These are phyloP conservation scores for Unio delphinus DNA, from an alignment of 2,888 invertebrate species.

Conservation along the genomic window DNA sequence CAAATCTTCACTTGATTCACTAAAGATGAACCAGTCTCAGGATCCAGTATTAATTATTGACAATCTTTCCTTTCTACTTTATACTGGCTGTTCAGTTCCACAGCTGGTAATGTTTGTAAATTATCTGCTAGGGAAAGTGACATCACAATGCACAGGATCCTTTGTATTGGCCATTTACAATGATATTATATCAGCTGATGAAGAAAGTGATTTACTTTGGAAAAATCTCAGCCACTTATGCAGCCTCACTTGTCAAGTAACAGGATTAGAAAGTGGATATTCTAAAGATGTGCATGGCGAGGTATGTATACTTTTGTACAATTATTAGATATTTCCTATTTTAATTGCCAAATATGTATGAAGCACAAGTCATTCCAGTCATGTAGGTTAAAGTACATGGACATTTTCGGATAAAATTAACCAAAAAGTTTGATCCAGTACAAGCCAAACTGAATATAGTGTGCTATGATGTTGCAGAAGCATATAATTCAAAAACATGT, in stretches of 20 bases:
- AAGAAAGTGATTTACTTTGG: conserved; percentile 40
- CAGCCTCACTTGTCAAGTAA: conserved; percentile 43
- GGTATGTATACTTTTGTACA: conserved; percentile 33
- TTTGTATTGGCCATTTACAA: conserved; percentile 36
- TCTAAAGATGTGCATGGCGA: conserved; percentile 68
- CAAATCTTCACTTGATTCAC: conserved; percentile 4
- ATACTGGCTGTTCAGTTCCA: conserved; percentile 37
- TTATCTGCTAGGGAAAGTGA: background rate
- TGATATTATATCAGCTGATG: conserved; percentile 43
- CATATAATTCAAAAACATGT: too few relatives aligned
- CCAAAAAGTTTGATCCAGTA: too few relatives aligned
- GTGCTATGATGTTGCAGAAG: too few relatives aligned
- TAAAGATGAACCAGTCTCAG: background rate
- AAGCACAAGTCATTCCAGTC: too few relatives aligned
- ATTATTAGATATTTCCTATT: background rate
- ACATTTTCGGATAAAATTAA: too few relatives aligned
- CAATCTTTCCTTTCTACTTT: conserved; percentile 47
- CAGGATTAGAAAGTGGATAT: conserved; percentile 61
- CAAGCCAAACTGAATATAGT: too few relatives aligned
- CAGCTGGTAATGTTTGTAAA: background rate
- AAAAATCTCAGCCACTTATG: conserved; percentile 49
- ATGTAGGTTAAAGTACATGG: too few relatives aligned
- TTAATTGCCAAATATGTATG: too few relatives aligned
- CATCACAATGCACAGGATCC: conserved; percentile 15
- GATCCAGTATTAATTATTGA: conserved; percentile 51